Evolutionary conservation across 2,797 vertebrate species (phyloP).

Genomic region (Dromococcyx pavoninus): DNA sequence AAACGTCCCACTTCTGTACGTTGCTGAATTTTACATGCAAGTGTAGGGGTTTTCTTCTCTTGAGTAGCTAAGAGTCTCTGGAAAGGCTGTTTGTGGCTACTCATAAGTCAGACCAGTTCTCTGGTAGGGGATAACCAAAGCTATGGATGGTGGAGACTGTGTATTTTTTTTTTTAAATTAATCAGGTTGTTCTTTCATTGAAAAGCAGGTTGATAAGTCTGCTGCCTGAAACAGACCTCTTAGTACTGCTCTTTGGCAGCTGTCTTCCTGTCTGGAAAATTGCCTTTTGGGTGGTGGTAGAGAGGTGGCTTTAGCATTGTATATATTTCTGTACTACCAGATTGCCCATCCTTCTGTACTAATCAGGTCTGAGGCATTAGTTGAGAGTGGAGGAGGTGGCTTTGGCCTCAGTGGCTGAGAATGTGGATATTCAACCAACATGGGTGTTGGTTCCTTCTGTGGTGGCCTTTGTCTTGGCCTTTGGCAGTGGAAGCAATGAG

Average conservation of each 20-base stretch:
- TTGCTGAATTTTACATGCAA: background rate
- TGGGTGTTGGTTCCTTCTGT: background rate
- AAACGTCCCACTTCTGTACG: background rate
- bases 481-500: background rate
- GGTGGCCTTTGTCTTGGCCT: background rate
- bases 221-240: background rate
- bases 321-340: background rate
- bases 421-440: too few species aligned
- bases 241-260: background rate
- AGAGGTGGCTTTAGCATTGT: background rate
- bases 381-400: background rate
- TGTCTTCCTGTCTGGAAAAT: background rate
- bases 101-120: background rate
- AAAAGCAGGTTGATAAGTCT: background rate
- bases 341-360: background rate
- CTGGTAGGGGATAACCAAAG: accelerated
- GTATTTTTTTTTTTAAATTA: background rate
- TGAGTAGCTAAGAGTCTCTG: background rate
- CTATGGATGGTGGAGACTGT: background rate
- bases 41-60: background rate
- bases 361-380: accelerated
- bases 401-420: background rate
- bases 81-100: background rate
- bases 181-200: background rate
- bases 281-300: background rate